Evolutionary conservation across 2,797 vertebrate species (phyloP).

Genomic region (Eulemur albifrons): DNA sequence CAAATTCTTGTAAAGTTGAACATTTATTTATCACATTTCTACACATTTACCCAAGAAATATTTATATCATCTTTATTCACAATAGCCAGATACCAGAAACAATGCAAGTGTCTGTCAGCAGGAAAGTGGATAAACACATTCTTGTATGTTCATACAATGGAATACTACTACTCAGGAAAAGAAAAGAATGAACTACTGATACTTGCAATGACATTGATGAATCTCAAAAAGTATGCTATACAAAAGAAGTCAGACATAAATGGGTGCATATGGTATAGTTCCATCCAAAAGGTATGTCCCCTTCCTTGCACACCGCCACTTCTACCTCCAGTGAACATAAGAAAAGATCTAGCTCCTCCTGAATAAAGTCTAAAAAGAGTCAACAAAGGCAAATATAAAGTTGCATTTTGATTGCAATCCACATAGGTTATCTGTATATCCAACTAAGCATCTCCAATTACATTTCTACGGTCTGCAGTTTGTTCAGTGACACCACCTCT

Average conservation of each 20-base stretch:
- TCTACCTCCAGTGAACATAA: not conserved
- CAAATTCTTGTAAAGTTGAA: not conserved
- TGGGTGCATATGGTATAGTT: not conserved
- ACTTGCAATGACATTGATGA: not conserved
- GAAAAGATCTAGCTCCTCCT: not conserved
- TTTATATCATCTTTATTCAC: not conserved
- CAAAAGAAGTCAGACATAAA: not conserved
- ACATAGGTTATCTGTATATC: not conserved
- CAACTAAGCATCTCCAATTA: not conserved
- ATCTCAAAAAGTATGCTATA: not conserved
- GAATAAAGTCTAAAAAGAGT: not conserved
- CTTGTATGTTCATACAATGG: not conserved
- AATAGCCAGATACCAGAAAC: not conserved
- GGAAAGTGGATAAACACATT: not conserved
- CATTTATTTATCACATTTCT: not conserved
- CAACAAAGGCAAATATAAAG: not conserved
- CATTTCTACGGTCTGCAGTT: not conserved
- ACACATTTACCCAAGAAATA: slow-evolving; percentile 4
- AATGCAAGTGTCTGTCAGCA: not conserved
- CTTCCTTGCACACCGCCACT: not conserved
- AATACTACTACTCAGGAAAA: not conserved
- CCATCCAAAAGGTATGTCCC: not conserved
- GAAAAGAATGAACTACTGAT: not conserved
- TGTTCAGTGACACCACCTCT: not conserved
- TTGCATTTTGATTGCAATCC: not conserved